phyloP scores from a whole-genome alignment of 2,888 invertebrate species.

The Netelia melanura region DNA sequence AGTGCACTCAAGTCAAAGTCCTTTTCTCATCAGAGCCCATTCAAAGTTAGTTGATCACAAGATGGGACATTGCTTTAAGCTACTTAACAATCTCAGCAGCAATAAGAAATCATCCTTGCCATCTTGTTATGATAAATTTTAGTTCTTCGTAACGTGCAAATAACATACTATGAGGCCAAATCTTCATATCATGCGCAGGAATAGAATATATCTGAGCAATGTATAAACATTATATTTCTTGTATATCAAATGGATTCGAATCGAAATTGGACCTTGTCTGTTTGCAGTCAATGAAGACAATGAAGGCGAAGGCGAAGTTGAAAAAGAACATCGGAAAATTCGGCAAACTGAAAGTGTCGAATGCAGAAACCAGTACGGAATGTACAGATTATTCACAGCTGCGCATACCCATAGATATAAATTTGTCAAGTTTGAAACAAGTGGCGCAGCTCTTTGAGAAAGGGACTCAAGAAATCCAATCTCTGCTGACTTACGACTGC shows the following conservation, averaged over 20 bases:
- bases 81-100: no score
- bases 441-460: conserved; percentile 90
- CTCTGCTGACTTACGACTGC: conserved; percentile 92
- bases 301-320: conserved; percentile 73
- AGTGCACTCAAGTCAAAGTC: no score
- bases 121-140: background rate
- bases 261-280: background rate
- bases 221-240: background rate
- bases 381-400: conserved; percentile 82
- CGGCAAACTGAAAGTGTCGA: conserved; percentile 68
- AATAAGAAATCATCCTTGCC: background rate
- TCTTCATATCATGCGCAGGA: background rate
- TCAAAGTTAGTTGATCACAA: no score
- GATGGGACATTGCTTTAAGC: no score
- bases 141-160: background rate
- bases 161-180: no score
- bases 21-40: no score
- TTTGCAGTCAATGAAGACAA: conserved; percentile 66
- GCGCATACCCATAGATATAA: conserved; percentile 89
- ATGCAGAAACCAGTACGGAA: conserved; percentile 46
- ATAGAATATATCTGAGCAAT: background rate
- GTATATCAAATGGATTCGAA: background rate
- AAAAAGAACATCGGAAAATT: conserved; percentile 73
- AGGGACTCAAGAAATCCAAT: conserved; percentile 90
- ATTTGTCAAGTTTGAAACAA: conserved; percentile 89